A percentile compares a stretch with the other conserved stretches of the same genome.
These are phyloP conservation scores for Sebastes diaconus DNA, from an alignment of 2,797 vertebrate genomes.

Conservation along the genomic window DNA sequence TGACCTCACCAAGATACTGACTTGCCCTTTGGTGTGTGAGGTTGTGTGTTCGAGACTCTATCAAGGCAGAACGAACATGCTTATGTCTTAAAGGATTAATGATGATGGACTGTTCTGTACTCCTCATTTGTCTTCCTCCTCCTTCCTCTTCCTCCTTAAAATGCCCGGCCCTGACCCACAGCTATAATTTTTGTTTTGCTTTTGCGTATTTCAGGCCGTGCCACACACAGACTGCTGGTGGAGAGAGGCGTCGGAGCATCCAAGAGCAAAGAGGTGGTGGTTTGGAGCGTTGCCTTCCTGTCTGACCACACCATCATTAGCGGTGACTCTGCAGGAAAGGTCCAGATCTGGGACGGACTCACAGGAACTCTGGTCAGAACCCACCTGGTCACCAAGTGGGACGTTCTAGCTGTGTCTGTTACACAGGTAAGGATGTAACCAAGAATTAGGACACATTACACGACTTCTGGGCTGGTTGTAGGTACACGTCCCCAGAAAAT, in stretches of 20 bases:
- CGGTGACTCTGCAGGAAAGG: constrained; percentile 89
- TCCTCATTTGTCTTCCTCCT: too few species aligned
- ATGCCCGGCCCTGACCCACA: too few species aligned
- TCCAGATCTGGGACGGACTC: constrained; percentile 92
- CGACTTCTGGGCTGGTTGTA: background rate
- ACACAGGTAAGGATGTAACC: constrained; percentile 80
- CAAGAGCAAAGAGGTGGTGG: constrained; percentile 82
- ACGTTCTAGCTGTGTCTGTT: constrained; percentile 84
- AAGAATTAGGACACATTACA: background rate
- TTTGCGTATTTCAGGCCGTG: constrained; percentile 77
- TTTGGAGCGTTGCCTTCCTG: constrained; percentile 90
- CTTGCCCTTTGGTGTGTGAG: too few species aligned
- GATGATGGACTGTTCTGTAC: too few species aligned
- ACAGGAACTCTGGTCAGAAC: constrained; percentile 86
- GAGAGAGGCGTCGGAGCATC: constrained; percentile 76
- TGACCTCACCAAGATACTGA: too few species aligned
- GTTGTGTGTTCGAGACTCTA: too few species aligned
- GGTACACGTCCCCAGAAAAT: background rate
- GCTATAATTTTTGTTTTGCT: background rate
- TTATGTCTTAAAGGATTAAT: too few species aligned
- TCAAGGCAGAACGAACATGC: too few species aligned
- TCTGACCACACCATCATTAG: constrained; percentile 86
- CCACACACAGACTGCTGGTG: constrained; percentile 85
- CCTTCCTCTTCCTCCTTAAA: too few species aligned
- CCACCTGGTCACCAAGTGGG: constrained; percentile 86